phyloP scores from a whole-genome alignment of 2,888 invertebrate species.

The Autographa pulchrina region DNA sequence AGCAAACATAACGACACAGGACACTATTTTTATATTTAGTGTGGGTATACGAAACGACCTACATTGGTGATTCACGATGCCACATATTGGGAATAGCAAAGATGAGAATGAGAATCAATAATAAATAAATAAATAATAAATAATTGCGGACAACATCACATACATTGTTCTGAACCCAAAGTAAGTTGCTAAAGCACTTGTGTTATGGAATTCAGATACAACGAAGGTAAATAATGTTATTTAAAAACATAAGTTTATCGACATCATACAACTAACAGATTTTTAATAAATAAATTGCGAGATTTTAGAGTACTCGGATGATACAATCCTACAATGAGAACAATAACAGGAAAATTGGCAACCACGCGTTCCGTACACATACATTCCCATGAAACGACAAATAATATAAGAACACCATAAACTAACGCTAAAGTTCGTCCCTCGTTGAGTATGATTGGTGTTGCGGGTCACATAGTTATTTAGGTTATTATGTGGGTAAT shows the following conservation, averaged over 20 bases:
- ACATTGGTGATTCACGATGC: slow-evolving; percentile 33
- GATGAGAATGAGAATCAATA: too few species aligned
- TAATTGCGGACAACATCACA: too few species aligned
- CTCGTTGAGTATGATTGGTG: slow-evolving; percentile 49
- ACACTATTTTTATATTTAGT: slow-evolving; percentile 36
- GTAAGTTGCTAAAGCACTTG: too few species aligned
- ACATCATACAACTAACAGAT: too few species aligned
- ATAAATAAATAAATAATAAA: too few species aligned
- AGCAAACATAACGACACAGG: slow-evolving; percentile 25
- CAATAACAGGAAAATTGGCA: slow-evolving; percentile 16
- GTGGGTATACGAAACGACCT: slow-evolving; percentile 9
- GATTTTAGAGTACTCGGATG: too few species aligned
- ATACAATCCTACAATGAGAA: background rate
- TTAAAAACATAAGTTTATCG: too few species aligned
- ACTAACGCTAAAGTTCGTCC: slow-evolving; percentile 34
- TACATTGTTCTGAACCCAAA: too few species aligned
- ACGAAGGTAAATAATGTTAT: too few species aligned
- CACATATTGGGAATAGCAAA: background rate
- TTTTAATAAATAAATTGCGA: too few species aligned
- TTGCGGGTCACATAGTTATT: slow-evolving; percentile 36
- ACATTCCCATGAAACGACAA: slow-evolving; percentile 37
- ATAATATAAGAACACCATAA: slow-evolving; percentile 41
- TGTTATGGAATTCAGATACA: too few species aligned
- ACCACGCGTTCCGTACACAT: slow-evolving; percentile 30
- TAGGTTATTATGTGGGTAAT: slow-evolving; percentile 49